phyloP scores from a whole-genome alignment of 2,113 vertebrate genomes.

The Sapayoa aenigma region DNA sequence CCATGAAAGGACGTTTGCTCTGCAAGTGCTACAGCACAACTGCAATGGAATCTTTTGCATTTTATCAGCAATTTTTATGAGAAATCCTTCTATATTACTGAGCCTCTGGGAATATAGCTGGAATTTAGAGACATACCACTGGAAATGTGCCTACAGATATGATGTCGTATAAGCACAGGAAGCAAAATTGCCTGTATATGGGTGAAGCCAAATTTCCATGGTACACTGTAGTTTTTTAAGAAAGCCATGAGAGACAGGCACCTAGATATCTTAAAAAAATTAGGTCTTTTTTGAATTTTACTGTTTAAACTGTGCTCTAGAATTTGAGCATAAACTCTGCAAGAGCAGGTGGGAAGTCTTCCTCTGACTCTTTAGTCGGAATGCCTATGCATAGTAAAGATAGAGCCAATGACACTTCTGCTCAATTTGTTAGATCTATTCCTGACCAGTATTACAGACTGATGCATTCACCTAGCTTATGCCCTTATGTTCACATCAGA shows the following conservation, averaged over 20 bases:
- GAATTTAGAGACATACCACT: conserved; percentile 14
- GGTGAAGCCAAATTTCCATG: background rate
- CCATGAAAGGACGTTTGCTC: background rate
- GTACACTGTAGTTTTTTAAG: background rate
- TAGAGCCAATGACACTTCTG: no score
- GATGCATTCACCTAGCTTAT: no score
- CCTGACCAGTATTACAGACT: no score
- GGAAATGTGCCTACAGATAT: background rate
- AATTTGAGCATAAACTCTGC: background rate
- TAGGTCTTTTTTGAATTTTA: background rate
- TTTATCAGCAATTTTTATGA: conserved; percentile 35
- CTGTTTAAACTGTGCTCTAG: background rate
- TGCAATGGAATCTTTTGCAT: conserved; percentile 2
- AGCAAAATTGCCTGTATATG: conserved; percentile 10
- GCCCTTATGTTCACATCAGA: no score
- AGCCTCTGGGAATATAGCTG: conserved; percentile 21
- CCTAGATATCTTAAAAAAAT: no score
- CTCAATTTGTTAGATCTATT: no score
- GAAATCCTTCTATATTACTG: background rate
- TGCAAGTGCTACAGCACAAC: background rate
- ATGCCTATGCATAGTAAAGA: no score
- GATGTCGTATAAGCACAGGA: background rate
- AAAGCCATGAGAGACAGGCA: background rate
- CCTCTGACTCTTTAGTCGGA: no score
- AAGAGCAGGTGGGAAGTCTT: no score